Percentiles rank a stretch among this genome's conserved stretches.
Conservation (phyloP, 1,140 invertebrate species). For the Drosophila varians region DNA sequence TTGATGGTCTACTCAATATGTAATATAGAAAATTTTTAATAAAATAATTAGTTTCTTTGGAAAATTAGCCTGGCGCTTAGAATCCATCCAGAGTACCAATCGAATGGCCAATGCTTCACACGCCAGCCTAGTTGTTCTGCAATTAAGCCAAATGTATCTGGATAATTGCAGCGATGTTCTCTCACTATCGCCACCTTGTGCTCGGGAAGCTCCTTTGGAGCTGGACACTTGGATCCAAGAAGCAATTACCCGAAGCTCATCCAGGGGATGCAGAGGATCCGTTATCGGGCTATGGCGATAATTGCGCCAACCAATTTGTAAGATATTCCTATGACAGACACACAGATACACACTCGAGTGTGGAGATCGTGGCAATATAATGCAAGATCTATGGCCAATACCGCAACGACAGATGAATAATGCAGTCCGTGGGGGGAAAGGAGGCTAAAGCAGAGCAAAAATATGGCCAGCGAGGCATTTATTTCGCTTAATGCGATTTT, state of each 20-base stretch:
- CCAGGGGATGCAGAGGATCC: constrained; percentile 14
- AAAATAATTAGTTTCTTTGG: background rate
- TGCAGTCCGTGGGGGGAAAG: constrained; percentile 11
- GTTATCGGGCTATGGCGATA: constrained; percentile 65
- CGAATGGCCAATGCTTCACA: constrained; percentile 28
- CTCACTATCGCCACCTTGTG: constrained; percentile 39
- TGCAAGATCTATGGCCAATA: constrained; percentile 65
- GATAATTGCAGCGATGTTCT: constrained; percentile 60
- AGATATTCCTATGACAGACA: constrained; percentile 57
- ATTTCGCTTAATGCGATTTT: constrained; percentile 67
- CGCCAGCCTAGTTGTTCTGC: constrained; percentile 28
- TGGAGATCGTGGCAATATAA: constrained; percentile 44
- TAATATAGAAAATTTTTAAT: too few relatives aligned
- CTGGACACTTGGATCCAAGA: constrained; percentile 30
- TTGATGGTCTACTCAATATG: background rate
- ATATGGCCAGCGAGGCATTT: constrained; percentile 51
- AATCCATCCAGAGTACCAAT: background rate
- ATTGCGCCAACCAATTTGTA: constrained; percentile 72
- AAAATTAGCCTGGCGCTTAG: background rate
- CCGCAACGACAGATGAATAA: constrained; percentile 62
- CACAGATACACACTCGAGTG: constrained; percentile 17
- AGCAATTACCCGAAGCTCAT: constrained; percentile 67
- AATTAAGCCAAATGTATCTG: constrained; percentile 67
- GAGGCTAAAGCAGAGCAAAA: constrained; percentile 12
- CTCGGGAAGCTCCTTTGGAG: constrained; percentile 26